phyloP scores from a whole-genome alignment of 2,113 vertebrate genomes.

The Hoplias malabaricus region DNA sequence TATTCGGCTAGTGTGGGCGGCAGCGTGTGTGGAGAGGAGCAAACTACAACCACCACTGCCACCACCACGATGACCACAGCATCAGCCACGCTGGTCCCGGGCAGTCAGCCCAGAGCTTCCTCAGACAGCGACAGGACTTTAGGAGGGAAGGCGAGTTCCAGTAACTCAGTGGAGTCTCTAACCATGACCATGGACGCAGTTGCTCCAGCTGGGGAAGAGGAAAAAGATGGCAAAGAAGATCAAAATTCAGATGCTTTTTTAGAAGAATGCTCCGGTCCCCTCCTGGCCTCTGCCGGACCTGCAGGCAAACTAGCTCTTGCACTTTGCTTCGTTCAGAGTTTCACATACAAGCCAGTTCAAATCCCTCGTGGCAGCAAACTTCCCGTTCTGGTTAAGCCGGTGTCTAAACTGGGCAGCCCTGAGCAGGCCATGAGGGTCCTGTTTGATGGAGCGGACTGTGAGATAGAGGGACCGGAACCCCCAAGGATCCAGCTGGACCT shows the following conservation, averaged over 20 bases:
- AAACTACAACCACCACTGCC: not conserved
- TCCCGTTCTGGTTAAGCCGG: slow-evolving; percentile 79
- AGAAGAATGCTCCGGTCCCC: slow-evolving; percentile 69
- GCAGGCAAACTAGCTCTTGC: slow-evolving; percentile 76
- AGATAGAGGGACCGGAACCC: slow-evolving; percentile 65
- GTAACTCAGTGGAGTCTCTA: slow-evolving; percentile 82
- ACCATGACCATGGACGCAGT: slow-evolving; percentile 71
- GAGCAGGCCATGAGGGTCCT: slow-evolving; percentile 47
- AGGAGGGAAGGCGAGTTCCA: slow-evolving; percentile 77
- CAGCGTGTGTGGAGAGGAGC: slow-evolving; percentile 76
- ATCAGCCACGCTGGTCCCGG: slow-evolving; percentile 69
- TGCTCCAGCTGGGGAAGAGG: slow-evolving; percentile 66
- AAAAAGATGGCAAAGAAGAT: slow-evolving; percentile 66
- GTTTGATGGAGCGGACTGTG: slow-evolving; percentile 41
- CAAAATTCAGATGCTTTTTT: slow-evolving; percentile 73
- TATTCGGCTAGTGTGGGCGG: slow-evolving; percentile 76
- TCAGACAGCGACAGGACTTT: slow-evolving; percentile 79
- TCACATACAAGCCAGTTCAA: slow-evolving; percentile 81
- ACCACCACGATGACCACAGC: slow-evolving; percentile 21
- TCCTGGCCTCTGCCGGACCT: slow-evolving; percentile 31
- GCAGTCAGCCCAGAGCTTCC: slow-evolving; percentile 56
- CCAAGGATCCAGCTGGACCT: slow-evolving; percentile 67
- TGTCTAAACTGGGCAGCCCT: slow-evolving; percentile 57
- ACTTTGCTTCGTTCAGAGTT: slow-evolving; percentile 80
- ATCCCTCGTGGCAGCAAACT: slow-evolving; percentile 84